Evolutionary conservation across 2,888 invertebrate species (phyloP).

Genomic region (Eilema depressum): DNA sequence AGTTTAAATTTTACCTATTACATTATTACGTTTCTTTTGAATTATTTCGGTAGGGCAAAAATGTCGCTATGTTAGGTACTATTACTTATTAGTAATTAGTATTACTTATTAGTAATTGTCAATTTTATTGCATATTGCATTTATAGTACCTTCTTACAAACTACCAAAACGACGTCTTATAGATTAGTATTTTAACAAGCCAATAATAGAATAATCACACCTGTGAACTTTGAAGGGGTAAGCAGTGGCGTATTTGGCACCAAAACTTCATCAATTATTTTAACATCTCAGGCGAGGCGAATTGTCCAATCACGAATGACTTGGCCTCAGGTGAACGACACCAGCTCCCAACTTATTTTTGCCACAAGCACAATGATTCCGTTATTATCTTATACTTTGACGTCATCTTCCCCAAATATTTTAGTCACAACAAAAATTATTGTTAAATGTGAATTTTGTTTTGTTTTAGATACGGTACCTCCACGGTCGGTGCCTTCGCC

Average conservation of each 20-base stretch:
- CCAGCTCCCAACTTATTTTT: background rate
- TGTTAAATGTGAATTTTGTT: no score
- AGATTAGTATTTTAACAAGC: no score
- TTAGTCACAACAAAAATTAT: background rate
- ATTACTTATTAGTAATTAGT: no score
- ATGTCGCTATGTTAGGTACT: no score
- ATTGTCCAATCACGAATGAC: background rate
- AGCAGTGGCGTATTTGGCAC: no score
- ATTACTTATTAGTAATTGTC: no score
- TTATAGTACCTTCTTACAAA: no score
- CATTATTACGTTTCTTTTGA: background rate
- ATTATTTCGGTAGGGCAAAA: background rate
- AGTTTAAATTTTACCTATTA: background rate
- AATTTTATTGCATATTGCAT: no score
- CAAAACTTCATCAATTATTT: no score
- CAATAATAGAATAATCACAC: no score
- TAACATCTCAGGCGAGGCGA: background rate
- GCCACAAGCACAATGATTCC: background rate
- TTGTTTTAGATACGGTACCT: conserved; percentile 76
- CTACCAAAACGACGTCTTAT: no score
- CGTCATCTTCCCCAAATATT: background rate
- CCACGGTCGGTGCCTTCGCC: conserved; percentile 89
- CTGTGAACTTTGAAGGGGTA: no score
- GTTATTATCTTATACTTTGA: background rate
- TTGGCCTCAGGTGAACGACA: background rate